Evolutionary conservation across 1,140 invertebrate species (phyloP).

Genomic region (Camponotus vicinus): DNA sequence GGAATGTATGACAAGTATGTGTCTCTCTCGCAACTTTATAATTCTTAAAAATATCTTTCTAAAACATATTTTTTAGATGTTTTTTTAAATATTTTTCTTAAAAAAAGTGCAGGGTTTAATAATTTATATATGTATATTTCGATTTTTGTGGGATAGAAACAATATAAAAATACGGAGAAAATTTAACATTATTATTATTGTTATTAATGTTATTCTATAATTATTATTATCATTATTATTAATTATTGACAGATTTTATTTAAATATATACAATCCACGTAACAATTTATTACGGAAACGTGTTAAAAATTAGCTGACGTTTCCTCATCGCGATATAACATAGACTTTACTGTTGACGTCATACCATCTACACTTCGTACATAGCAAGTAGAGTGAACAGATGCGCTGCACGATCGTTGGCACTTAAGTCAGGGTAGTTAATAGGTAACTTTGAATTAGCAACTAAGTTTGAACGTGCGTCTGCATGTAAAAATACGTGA

Average conservation of each 20-base stretch:
- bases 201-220: not conserved
- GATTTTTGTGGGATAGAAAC: not conserved
- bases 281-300: conserved; percentile 4
- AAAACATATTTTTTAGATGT: not conserved
- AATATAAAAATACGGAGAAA: not conserved
- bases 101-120: not conserved
- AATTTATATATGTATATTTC: not conserved
- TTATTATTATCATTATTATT: not conserved
- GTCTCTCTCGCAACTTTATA: not conserved
- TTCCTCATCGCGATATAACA: conserved; percentile 30
- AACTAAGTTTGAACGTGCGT: conserved; percentile 14
- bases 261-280: not conserved
- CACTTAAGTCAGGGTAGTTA: not conserved
- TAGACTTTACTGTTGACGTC: conserved; percentile 37
- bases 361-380: conserved; percentile 26
- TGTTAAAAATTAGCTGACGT: conserved; percentile 15
- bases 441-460: conserved; percentile 38
- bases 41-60: not conserved
- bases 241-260: not conserved
- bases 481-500: conserved; percentile 40
- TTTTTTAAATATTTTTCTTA: not conserved
- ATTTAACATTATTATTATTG: not conserved
- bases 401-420: conserved; percentile 6
- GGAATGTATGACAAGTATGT: not conserved
- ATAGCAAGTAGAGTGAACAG: conserved; percentile 17